Base-by-base conservation (phyloP, 1,140 invertebrate species). In the Drosophila nigromelanica region DNA sequence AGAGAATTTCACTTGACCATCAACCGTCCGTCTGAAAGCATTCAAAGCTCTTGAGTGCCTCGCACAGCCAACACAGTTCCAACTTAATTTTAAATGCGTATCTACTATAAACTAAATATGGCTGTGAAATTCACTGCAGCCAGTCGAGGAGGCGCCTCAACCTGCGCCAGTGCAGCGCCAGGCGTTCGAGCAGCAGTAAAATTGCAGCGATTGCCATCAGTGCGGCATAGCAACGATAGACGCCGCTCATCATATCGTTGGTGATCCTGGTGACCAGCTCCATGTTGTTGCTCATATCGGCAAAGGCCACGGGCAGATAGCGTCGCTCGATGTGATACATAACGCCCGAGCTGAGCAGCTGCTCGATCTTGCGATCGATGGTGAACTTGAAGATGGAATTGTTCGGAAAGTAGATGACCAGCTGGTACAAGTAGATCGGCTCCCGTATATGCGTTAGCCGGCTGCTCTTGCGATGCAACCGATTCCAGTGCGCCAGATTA, bases 361-460 rank as follows among this genome's bases (percentile, higher is more conserved):
- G 82, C 1, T 73, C 64, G 30, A 87, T 81, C 48, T 86, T 87
- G n/a, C 78, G 56, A 60, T 87, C 72, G 14, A 87, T 43, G 27
- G 63, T 67, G 14, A 66, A 78, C n/a, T 70, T 70, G 8, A 81
- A 66, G n/a, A 81, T 35, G 12, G 75, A 76, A 1, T 63, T 30
- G 4, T 63, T 47, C 0, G 51, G 68, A 30, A 81, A 86, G 18
- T 87, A 87, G 4, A 87, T 60, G 24, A 86, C 82, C 68, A 81
- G 33, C 58, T 87, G 82, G 39, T 81, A 86, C 6, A 81, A 5
- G 10, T 87, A 87, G 11, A 87, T 87, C 0, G 82, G 82, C 8
- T 86, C 14, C 1, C 63, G 81, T 1, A 86, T 45, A 2, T 48
- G 55, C 15, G 75, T 73, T 10, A 86, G 39, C 0, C 3, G 58